These are phyloP conservation scores for Neoitamus cyanurus DNA, from an alignment of 2,888 invertebrate species.

Conservation along the genomic window DNA sequence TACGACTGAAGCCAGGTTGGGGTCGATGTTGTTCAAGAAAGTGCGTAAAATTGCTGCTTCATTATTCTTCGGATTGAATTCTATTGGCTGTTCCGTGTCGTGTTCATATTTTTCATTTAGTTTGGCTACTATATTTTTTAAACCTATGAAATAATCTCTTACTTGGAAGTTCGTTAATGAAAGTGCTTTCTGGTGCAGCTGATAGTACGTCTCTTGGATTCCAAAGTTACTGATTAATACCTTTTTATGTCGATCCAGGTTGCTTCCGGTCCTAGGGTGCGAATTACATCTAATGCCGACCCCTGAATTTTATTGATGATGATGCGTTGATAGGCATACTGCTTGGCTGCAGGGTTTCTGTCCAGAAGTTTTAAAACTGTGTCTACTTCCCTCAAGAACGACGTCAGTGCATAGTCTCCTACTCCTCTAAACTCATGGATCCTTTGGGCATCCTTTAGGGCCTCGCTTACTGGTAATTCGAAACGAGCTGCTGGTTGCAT, in stretches of 20 bases:
- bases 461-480: too few relatives aligned
- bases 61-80: neutral
- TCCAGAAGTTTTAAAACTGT: neutral
- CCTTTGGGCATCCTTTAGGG: neutral
- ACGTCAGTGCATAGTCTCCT: neutral
- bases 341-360: neutral
- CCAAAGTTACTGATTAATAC: neutral
- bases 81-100: neutral
- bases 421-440: neutral
- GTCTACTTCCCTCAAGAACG: neutral
- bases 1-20: neutral
- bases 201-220: neutral
- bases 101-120: conserved; percentile 19
- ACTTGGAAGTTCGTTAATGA: neutral
- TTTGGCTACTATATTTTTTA: neutral
- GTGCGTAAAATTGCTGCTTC: neutral
- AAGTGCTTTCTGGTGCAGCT: neutral
- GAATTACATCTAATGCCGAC: conserved; percentile 51
- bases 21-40: neutral
- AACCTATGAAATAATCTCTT: neutral
- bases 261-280: neutral
- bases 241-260: neutral
- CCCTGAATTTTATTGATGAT: conserved; percentile 54
- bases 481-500: too few relatives aligned
- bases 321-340: neutral